These are phyloP conservation scores for Lasioglossum albipes DNA, from an alignment of 1,140 invertebrate species.

Conservation along the genomic window DNA sequence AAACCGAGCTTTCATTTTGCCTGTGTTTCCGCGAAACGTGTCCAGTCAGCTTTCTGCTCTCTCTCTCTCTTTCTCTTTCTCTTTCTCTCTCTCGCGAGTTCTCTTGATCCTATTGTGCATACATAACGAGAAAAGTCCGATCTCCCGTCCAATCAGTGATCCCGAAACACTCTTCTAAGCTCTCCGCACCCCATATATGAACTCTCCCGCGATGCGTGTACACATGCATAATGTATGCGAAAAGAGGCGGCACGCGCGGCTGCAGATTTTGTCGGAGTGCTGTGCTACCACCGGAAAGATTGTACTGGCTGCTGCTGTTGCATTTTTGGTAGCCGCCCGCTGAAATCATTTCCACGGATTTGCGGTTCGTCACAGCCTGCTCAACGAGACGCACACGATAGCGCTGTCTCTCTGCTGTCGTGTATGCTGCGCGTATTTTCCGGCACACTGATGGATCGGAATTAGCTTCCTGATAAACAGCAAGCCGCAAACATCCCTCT, in stretches of 20 bases:
- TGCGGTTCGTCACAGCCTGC: not conserved
- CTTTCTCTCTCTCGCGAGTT: not conserved
- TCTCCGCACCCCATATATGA: not conserved
- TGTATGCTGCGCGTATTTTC: not conserved
- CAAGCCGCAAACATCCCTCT: not conserved
- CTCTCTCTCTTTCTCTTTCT: not conserved
- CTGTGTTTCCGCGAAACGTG: conserved; percentile 14
- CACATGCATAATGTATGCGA: conserved; percentile 48
- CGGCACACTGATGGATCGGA: not conserved
- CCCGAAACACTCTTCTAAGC: conserved; percentile 18
- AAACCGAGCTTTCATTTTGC: conserved; percentile 17
- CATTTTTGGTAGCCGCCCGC: conserved; percentile 37
- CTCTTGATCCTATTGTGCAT: conserved; percentile 25
- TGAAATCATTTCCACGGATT: conserved; percentile 35
- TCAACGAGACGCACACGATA: conserved; percentile 11
- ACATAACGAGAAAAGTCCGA: conserved; percentile 11
- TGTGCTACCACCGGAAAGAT: conserved; percentile 22
- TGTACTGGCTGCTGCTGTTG: conserved; percentile 49
- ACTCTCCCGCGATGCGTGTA: not conserved
- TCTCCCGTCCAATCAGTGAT: conserved; percentile 24
- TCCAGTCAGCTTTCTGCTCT: conserved; percentile 22
- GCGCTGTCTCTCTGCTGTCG: not conserved
- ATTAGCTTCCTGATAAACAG: not conserved
- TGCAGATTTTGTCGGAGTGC: conserved; percentile 1
- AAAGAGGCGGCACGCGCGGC: conserved; percentile 11